Base-by-base conservation (phyloP, 2,113 vertebrate genomes). In the Cricetomys ansorgei region DNA sequence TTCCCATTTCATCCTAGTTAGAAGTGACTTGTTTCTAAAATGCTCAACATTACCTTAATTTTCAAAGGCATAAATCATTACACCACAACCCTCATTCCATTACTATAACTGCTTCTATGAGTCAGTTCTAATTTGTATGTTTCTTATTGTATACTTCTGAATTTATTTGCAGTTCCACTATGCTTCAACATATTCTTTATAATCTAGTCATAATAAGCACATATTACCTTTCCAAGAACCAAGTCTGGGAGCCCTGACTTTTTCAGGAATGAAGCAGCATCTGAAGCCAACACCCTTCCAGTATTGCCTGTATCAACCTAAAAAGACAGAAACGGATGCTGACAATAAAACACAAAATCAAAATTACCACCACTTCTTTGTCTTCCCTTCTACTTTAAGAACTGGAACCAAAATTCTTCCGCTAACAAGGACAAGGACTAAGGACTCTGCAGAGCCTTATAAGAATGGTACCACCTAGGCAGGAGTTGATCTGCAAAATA, bases 201-300 rank as follows among this genome's bases (percentile, higher is more conserved):
- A 91, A 89, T 64, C 67, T 92, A 75, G 34, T 87, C 79, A 94
- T 23, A 93, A 72, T 80, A 64, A 92, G 55, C 45, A 91, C 90
- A 88, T 90, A 98, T 97, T 98, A 99, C 99, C 99, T 99, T 99
- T 95, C 99, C 99, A 95, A 99, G 99, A 89, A 99, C 98, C 96
- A 99, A 98, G 98, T 99, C 99, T 83, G 99, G 99, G 97, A 99
- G 98, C 23, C 99, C 99, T 62, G 99, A 99, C 97, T 98, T 99
- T 98, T 99, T 99, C 97, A 99, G 97, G 98, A 99, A 99, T 89
- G 99, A 97, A 97, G 99, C 99, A 88, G 99, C 99, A 98, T 99
- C 99, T 85, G 99, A 98, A 94, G 99, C 99, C 94, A 98, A 98
- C 50, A 99, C 99, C 89, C 98, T 98, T 97, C 99, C 99, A 96